phyloP scores from a whole-genome alignment of 2,888 invertebrate species.

The Lepidocyrtoides sp. region DNA sequence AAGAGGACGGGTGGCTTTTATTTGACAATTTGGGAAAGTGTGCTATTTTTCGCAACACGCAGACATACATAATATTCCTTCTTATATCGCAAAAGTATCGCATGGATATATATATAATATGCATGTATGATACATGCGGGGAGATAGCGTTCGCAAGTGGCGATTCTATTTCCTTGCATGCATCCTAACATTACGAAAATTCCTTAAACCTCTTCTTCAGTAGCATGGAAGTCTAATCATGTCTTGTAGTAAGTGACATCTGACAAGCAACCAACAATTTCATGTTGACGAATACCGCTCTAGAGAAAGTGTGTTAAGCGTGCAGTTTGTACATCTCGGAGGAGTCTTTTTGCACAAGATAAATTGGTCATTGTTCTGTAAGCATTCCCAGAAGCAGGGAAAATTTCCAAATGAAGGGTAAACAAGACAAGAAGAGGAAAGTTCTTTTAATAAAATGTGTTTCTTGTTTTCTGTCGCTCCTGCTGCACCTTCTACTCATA shows the following conservation, averaged over 20 bases:
- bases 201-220: not conserved
- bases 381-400: not conserved
- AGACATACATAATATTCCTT: not conserved
- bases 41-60: not conserved
- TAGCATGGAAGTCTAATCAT: not conserved
- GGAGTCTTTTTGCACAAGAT: not conserved
- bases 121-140: too few relatives aligned
- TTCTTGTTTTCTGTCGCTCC: not conserved
- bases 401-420: conserved; percentile 4
- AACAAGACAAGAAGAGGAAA: not conserved
- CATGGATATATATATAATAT: too few relatives aligned
- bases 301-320: not conserved
- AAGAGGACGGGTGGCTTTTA: not conserved
- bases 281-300: not conserved
- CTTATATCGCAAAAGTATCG: not conserved
- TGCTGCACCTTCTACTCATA: not conserved
- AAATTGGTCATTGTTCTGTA: conserved; percentile 8
- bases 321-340: not conserved
- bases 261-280: not conserved
- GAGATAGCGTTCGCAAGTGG: not conserved
- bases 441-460: not conserved
- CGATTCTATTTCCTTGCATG: not conserved
- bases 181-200: not conserved
- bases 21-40: not conserved
- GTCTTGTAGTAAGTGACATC: not conserved